These are phyloP conservation scores for Crenichthys baileyi DNA, from an alignment of 2,797 vertebrate genomes.

Conservation along the genomic window DNA sequence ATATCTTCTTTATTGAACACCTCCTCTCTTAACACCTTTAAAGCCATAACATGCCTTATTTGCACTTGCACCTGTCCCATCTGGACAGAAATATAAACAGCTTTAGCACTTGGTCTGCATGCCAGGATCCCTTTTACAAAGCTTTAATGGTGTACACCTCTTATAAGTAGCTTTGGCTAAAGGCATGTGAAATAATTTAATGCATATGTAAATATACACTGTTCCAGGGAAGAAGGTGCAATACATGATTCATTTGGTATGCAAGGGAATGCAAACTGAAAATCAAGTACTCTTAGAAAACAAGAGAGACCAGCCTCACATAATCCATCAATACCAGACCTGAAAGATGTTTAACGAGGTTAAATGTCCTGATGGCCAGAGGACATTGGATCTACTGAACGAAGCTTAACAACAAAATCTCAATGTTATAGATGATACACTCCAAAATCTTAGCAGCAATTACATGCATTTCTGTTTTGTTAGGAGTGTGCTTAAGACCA, in stretches of 20 bases:
- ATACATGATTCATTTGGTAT: background rate
- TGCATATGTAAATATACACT: background rate
- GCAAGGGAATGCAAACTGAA: background rate
- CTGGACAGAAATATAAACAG: background rate
- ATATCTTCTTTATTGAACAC: constrained; percentile 1
- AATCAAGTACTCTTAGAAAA: background rate
- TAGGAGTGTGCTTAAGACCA: constrained; percentile 59
- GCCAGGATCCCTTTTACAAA: background rate
- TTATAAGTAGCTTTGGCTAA: constrained; percentile 1
- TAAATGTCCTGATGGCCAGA: background rate
- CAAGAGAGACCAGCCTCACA: background rate
- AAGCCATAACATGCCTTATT: background rate
- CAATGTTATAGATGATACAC: constrained; percentile 14
- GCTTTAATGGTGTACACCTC: background rate
- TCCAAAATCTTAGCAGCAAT: background rate
- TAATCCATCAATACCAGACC: background rate
- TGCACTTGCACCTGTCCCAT: background rate
- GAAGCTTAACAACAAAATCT: background rate
- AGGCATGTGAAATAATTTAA: background rate
- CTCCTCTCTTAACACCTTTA: background rate
- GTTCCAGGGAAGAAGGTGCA: too few relatives aligned
- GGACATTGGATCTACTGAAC: background rate
- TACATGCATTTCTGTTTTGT: constrained; percentile 46
- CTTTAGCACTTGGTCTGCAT: constrained; percentile 5
- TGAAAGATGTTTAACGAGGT: background rate